phyloP scores from a whole-genome alignment of 2,888 invertebrate species.

The Cheilosia scutellata region DNA sequence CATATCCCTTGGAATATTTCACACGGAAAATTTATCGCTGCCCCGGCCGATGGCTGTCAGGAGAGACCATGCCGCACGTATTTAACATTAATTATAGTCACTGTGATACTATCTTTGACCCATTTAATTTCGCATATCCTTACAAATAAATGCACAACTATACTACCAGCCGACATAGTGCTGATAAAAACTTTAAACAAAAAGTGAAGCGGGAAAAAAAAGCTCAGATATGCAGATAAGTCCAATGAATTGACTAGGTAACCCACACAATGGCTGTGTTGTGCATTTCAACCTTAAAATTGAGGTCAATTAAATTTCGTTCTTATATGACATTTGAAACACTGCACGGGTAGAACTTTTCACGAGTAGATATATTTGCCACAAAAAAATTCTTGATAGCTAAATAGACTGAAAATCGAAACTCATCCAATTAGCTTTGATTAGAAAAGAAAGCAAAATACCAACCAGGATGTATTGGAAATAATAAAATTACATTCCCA shows the following conservation, averaged over 20 bases:
- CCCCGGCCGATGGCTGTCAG: neutral
- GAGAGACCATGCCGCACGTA: slow-evolving; percentile 16
- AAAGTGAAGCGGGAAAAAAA: slow-evolving; percentile 3
- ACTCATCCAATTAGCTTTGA: slow-evolving; percentile 52
- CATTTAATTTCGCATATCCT: slow-evolving; percentile 39
- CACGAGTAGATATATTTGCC: neutral
- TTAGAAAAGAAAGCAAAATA: slow-evolving; percentile 12
- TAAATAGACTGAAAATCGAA: slow-evolving; percentile 42
- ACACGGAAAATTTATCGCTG: slow-evolving; percentile 43
- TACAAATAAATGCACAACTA: slow-evolving; percentile 13
- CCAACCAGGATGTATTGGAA: slow-evolving; percentile 44
- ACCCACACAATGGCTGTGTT: slow-evolving; percentile 37
- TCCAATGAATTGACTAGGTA: slow-evolving; percentile 69
- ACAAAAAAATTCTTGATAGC: neutral
- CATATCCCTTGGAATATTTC: slow-evolving; percentile 47
- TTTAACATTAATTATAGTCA: slow-evolving; percentile 59
- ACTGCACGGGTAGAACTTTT: neutral
- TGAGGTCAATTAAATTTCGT: slow-evolving; percentile 68
- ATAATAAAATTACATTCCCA: slow-evolving; percentile 58
- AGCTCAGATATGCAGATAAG: slow-evolving; percentile 47
- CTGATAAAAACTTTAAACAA: slow-evolving; percentile 28
- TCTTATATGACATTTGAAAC: slow-evolving; percentile 48
- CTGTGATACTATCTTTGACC: slow-evolving; percentile 62
- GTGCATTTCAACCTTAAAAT: slow-evolving; percentile 43
- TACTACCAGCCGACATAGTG: neutral